Base-by-base conservation (phyloP, 2,888 invertebrate species). In the Eilema griseolum region DNA sequence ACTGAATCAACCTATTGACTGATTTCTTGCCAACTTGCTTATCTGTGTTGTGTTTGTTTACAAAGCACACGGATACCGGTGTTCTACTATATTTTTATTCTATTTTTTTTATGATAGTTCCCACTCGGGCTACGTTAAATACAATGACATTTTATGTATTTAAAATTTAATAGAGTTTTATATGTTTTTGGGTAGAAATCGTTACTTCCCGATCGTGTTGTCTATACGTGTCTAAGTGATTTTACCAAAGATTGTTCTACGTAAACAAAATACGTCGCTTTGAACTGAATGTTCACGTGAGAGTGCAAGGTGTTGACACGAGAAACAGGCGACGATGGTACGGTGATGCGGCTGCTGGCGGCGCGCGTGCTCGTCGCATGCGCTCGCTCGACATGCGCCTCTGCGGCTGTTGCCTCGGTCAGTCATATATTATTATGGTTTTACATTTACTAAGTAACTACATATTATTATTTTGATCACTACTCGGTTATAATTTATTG, bases 361-460 rank as follows among this genome's bases (percentile, higher is more conserved):
- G 80, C 81, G 89, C 87, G 89, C 88, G 91, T 86, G 87, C 89
- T 78, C 86, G 83, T 80, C 90, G 88, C 87, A 88, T 86, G 90
- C 91, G 91, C 88, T 79, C 90, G 83, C 88, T 86, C 85, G 87
- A 91, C 88, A 95, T 95, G 95, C 95, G 95, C 87, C 92, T 95
- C 83, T 95, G 95, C 89, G 92, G 93, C 88, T 95, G 95, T 88
- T 95, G 95, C 88, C 89, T 94, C 79, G 95, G 95, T 95, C 89
- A 90, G 93, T 93, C 84, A 24, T 16, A 33, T 28, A 56, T 66
- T 65, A 76, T 66, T 82, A 67, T 74, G 74, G 64, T 72, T 72
- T 60, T 71, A 63, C 26, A 70, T 66, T 61, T 77, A 69, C 69
- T 71, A 65, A 61, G 57, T 71, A 71, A 73, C 46, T 62, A 59